Evolutionary conservation across 2,113 vertebrate species (phyloP).

Genomic region (Hemichromis elongatus): DNA sequence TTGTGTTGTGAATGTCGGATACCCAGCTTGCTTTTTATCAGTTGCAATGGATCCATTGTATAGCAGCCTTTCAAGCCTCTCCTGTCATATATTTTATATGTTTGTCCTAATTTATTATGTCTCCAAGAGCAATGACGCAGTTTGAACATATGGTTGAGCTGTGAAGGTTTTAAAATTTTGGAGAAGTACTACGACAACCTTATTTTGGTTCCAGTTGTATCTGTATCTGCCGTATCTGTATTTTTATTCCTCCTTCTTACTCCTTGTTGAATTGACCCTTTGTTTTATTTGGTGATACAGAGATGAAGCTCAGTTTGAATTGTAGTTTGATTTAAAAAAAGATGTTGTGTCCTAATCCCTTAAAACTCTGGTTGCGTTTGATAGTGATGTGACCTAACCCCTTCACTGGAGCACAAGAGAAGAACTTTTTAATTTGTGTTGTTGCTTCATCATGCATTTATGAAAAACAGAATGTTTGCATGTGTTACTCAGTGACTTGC

Average conservation of each 20-base stretch:
- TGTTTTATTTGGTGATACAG: background rate
- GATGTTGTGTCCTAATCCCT: background rate
- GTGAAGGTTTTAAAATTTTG: background rate
- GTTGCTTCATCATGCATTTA: background rate
- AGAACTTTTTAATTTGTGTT: background rate
- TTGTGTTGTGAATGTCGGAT: background rate
- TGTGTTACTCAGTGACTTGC: background rate
- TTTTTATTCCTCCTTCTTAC: background rate
- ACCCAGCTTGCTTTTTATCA: background rate
- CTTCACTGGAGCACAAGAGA: background rate
- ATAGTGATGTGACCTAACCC: background rate
- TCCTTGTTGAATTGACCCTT: background rate
- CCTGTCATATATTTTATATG: background rate
- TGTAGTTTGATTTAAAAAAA: background rate
- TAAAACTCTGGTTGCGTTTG: background rate
- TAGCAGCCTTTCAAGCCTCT: background rate
- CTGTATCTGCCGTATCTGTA: no score
- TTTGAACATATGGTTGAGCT: background rate
- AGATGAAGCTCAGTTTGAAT: background rate
- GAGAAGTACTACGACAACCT: background rate
- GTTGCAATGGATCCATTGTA: background rate
- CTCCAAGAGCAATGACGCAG: background rate
- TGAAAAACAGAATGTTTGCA: background rate
- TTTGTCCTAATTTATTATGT: background rate
- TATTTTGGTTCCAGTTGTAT: background rate